Conservation (phyloP, 30 jellyfish, hydroid and myxozoan species). For the Turritopsis rubra region DNA sequence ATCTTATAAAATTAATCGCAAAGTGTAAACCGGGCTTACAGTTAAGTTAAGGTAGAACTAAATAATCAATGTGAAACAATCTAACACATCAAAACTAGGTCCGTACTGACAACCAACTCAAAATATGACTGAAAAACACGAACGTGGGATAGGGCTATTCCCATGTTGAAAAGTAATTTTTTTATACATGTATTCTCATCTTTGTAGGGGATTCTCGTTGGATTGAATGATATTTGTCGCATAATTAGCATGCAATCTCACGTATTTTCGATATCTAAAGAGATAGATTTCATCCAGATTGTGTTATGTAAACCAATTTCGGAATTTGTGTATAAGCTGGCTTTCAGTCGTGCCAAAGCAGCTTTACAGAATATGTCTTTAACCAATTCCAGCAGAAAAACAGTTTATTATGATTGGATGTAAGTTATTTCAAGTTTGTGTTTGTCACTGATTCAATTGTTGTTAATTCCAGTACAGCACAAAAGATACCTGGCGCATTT, state of each 20-base stretch:
- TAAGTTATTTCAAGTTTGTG: conserved; percentile 5
- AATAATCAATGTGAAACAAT: too few relatives aligned
- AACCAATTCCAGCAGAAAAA: neutral
- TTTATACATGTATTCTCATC: neutral
- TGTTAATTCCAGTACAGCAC: neutral
- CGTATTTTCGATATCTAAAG: neutral
- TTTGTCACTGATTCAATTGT: too few relatives aligned
- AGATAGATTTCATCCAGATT: conserved; percentile 31
- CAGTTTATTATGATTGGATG: conserved; percentile 31
- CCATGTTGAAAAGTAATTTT: too few relatives aligned
- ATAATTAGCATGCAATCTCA: conserved; percentile 31
- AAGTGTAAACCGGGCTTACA: too few relatives aligned
- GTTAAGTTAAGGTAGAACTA: too few relatives aligned
- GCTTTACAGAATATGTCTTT: neutral
- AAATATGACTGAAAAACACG: too few relatives aligned
- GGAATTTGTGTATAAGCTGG: conserved; percentile 18
- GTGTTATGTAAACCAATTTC: conserved; percentile 34
- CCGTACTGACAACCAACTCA: too few relatives aligned
- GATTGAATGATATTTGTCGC: conserved; percentile 9
- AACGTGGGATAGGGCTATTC: too few relatives aligned
- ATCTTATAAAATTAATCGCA: too few relatives aligned
- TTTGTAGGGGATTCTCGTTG: neutral
- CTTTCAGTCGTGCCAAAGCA: conserved; percentile 11
- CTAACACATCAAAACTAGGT: too few relatives aligned
- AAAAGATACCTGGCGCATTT: neutral